Percentiles rank a stretch among this genome's conserved stretches.
Conservation (phyloP, 1,140 invertebrate species). For the Ips nitidus region DNA sequence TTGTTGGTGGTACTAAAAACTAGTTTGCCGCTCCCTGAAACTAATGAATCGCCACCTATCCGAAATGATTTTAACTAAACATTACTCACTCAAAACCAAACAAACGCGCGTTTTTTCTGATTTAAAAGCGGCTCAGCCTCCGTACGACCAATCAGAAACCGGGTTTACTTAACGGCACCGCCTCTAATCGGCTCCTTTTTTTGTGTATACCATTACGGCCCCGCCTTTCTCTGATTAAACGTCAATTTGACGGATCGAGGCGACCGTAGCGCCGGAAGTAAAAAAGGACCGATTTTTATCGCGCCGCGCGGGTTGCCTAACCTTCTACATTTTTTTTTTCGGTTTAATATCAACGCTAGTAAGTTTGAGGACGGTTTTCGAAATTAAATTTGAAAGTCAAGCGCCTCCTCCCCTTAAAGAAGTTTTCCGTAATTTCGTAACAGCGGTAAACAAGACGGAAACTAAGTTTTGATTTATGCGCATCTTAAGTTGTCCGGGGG, state of each 20-base stretch:
- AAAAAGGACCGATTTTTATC: conserved; percentile 26
- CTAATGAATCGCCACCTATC: conserved; percentile 8
- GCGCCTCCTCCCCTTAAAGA: neutral
- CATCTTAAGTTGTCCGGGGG: conserved; percentile 36
- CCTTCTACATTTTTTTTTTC: neutral
- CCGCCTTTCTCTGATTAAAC: conserved; percentile 52
- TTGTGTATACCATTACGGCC: conserved; percentile 7
- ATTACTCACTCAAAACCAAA: conserved; percentile 40
- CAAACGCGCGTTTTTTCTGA: conserved; percentile 38
- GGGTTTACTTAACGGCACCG: conserved; percentile 7
- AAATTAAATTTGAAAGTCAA: conserved; percentile 25
- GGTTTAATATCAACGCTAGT: no score
- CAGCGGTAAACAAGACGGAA: conserved; percentile 29
- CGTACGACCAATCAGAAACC: conserved; percentile 29
- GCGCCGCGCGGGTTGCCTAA: neutral
- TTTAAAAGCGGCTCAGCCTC: conserved; percentile 33
- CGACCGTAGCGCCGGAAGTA: conserved; percentile 49
- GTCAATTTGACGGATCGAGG: conserved; percentile 52
- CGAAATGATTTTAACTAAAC: conserved; percentile 25
- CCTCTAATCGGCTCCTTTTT: conserved; percentile 23
- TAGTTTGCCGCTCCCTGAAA: neutral
- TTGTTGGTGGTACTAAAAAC: neutral
- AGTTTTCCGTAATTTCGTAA: conserved; percentile 19
- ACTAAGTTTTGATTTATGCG: conserved; percentile 51
- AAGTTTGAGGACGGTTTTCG: neutral